Percentiles rank a stretch among this genome's conserved stretches.
These are phyloP conservation scores for Babylonia areolata DNA, from an alignment of 1,140 invertebrate genomes.

Conservation along the genomic window DNA sequence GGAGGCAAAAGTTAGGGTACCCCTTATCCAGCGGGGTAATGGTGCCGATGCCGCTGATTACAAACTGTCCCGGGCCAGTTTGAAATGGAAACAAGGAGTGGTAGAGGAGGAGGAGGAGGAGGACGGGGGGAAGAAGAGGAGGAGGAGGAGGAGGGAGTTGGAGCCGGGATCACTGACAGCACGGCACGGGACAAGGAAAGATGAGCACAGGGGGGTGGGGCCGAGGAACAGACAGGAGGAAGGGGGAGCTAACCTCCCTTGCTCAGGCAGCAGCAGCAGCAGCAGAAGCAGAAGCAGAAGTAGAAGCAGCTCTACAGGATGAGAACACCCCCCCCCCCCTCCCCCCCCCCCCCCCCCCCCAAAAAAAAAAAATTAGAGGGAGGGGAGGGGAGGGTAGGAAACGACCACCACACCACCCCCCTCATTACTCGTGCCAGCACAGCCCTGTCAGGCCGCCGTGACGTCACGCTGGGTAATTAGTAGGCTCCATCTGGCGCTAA, in stretches of 20 bases:
- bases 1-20: not conserved
- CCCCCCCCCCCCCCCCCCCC: not conserved
- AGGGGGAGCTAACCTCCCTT: too few relatives aligned
- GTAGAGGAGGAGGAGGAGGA: too few relatives aligned
- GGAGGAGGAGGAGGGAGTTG: not conserved
- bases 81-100: not conserved
- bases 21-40: slow-evolving; percentile 5
- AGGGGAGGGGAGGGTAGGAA: not conserved
- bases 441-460: slow-evolving; percentile 28
- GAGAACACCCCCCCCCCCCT: not conserved
- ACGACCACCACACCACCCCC: too few relatives aligned
- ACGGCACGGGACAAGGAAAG: not conserved
- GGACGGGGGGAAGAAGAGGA: too few relatives aligned
- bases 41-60: slow-evolving; percentile 16
- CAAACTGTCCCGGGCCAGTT: slow-evolving; percentile 7
- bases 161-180: not conserved
- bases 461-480: slow-evolving; percentile 43
- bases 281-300: not conserved
- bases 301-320: too few relatives aligned
- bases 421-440: slow-evolving; percentile 40
- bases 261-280: too few relatives aligned
- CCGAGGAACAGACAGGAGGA: slow-evolving; percentile 4
- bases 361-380: not conserved
- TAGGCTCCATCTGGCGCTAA: slow-evolving; percentile 41
- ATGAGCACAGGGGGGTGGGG: slow-evolving; percentile 4